Evolutionary conservation across 2,113 vertebrate genomes (phyloP), one percentile per base, ranked within the genome.

Genomic region (Campylomormyrus tamandua): DNA sequence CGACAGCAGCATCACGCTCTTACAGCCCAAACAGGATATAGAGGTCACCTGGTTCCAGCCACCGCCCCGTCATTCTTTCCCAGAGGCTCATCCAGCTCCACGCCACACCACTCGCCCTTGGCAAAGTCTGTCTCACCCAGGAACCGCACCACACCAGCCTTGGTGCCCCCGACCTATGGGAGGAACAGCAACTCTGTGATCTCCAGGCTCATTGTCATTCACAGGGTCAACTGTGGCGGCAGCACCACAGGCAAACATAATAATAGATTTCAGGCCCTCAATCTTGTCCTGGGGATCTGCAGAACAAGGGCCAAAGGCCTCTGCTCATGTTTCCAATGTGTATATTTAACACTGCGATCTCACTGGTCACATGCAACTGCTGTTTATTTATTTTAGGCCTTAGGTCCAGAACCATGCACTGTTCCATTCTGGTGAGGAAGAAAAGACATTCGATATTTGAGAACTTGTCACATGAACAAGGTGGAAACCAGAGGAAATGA

Each of bases 21-120:
- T 21, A 46, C 3, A 24, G 45, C 15, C 24, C 83, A 84, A 84
- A 19, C 35, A 80, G 13, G 35, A 39, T 11, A 46, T 19, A n/a
- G 42, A 24, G 77, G 46, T 53, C 92, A 99, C 98, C 98, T 98
- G 3, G 98, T 99, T 93, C 98, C 98, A 89, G 98, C 98, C 83
- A 99, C 98, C 0, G 98, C 98, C 27, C 98, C 98, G 8, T 99
- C 98, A 0, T 99, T 99, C 94, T 99, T 99, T 49, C 98, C 98
- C 31, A 99, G 95, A 2, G 98, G 98, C 56, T 99, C 98, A 24
- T 99, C 98, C 87, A 99, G 92, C 89, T 99, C 98, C 13, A 99
- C 98, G 0, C 98, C 98, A 62, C 98, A 99, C 98, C 98, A 99
- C 3, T 99, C 98, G 39, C 98, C 98, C 94, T 99, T 99, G 45